Evolutionary conservation across 1,140 invertebrate species (phyloP), one percentile per base, ranked within the genome.

Genomic region (Pseudomyrmex sp.): DNA sequence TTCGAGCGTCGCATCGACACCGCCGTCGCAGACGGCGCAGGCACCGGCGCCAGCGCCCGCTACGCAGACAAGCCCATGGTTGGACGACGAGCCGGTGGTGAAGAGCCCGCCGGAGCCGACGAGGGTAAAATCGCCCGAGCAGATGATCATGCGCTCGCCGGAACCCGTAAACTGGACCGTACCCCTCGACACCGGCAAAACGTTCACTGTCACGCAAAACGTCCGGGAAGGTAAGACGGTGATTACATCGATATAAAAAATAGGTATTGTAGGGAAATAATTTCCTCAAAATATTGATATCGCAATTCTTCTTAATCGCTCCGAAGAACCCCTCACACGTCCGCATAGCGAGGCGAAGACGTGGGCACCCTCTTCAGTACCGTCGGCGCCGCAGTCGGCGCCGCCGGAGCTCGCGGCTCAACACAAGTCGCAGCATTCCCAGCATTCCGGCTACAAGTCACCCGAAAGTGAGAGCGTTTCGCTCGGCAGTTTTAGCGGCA

Each of bases 91-190:
- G 83, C 96, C 96, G 23, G 96, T 98, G 70, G 97, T 98, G 61
- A 98, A 98, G 93, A 98, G 97, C 20, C 98, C 97, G 4, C 97
- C 98, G 23, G 98, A 98, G 90, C 98, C 98, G 52, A 99, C 98
- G 20, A 95, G 98, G 86, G 98, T 98, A 73, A 98, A 98, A 95
- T 98, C 98, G 2, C 98, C 98, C 7, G 98, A 98, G 93, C 97
- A 98, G 92, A 97, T 98, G 94, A 96, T 98, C 89, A 97, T 98
- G 96, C 96, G 97, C 68, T 98, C 97, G 10, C 98, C 98, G 7
- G 97, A 98, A 93, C 97, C 97, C 70, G 98, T 98, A 90, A 98
- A 98, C 93, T 99, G 98, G 98, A 98, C 97, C 23, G 98, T 99
- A 76, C 98, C 98, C 65, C 95, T 98, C 86, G 98, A 98, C 93